These are phyloP conservation scores for Kryptolebias ocellatus DNA, from an alignment of 2,797 vertebrate species.

Conservation along the genomic window DNA sequence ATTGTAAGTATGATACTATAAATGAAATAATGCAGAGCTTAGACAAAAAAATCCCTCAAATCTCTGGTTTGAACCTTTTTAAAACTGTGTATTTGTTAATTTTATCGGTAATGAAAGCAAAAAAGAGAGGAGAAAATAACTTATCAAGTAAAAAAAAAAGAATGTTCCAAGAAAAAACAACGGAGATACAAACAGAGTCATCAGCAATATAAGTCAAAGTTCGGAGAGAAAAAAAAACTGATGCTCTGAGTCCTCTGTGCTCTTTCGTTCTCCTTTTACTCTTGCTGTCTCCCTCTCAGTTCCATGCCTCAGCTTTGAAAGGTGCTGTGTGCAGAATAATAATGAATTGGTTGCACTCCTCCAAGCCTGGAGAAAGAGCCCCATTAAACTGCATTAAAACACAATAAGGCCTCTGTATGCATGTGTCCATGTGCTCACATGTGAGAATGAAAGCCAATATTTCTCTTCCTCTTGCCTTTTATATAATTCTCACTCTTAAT, in stretches of 20 bases:
- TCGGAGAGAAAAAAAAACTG: constrained; percentile 31
- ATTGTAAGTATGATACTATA: not conserved
- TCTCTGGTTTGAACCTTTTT: too few relatives aligned
- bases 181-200: constrained; percentile 29
- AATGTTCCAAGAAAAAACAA: constrained; percentile 27
- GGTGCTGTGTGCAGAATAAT: constrained; percentile 70
- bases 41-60: constrained; percentile 14
- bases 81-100: too few relatives aligned
- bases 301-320: constrained; percentile 58
- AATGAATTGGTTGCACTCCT: constrained; percentile 74
- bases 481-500: constrained; percentile 61
- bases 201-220: constrained; percentile 39
- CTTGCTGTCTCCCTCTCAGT: constrained; percentile 43
- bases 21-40: constrained; percentile 9
- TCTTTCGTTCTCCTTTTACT: constrained; percentile 19
- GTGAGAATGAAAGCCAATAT: constrained; percentile 59
- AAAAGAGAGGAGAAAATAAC: too few relatives aligned
- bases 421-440: constrained; percentile 22
- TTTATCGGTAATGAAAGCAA: too few relatives aligned
- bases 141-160: too few relatives aligned
- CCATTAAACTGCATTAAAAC: constrained; percentile 83
- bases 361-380: constrained; percentile 68
- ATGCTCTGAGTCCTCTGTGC: constrained; percentile 23
- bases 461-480: constrained; percentile 50
- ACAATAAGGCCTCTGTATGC: constrained; percentile 74